These are phyloP conservation scores for Microvelia longipes DNA, from an alignment of 1,140 invertebrate genomes.

Conservation along the genomic window DNA sequence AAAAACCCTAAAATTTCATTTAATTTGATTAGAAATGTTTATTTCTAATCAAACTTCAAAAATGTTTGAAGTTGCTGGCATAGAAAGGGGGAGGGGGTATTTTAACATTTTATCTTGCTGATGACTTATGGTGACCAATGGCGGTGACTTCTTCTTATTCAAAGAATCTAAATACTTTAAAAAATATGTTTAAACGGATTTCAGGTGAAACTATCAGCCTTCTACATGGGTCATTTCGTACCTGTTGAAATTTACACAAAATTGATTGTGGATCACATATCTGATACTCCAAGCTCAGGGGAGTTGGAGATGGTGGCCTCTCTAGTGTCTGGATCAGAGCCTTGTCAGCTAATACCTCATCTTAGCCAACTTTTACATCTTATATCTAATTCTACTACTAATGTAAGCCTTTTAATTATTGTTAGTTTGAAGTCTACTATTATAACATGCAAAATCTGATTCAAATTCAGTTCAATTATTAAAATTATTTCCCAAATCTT, in stretches of 20 bases:
- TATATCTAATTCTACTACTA: constrained; percentile 1
- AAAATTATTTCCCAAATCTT: too few relatives aligned
- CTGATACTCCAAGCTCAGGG: constrained; percentile 35
- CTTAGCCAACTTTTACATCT: background rate
- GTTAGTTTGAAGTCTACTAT: background rate
- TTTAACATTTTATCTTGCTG: too few relatives aligned
- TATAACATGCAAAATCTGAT: background rate
- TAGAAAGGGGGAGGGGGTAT: too few relatives aligned
- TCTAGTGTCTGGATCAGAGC: constrained; percentile 32
- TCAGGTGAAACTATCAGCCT: constrained; percentile 39
- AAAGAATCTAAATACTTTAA: too few relatives aligned
- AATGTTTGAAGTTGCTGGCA: too few relatives aligned
- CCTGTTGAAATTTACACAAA: constrained; percentile 39
- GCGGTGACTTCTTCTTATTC: too few relatives aligned
- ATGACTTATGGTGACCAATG: too few relatives aligned
- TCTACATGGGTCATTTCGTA: constrained; percentile 58
- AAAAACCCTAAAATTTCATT: too few relatives aligned
- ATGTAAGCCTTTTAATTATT: constrained; percentile 3
- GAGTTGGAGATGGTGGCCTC: constrained; percentile 35
- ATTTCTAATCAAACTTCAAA: too few relatives aligned
- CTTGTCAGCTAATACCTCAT: background rate
- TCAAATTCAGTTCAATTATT: too few relatives aligned
- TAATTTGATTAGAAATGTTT: too few relatives aligned
- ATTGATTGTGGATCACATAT: constrained; percentile 37
- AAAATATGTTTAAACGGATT: too few relatives aligned